Evolutionary conservation across 1,140 invertebrate species (phyloP), one percentile per base, ranked within the genome.

Genomic region (Drosophila takahashii): DNA sequence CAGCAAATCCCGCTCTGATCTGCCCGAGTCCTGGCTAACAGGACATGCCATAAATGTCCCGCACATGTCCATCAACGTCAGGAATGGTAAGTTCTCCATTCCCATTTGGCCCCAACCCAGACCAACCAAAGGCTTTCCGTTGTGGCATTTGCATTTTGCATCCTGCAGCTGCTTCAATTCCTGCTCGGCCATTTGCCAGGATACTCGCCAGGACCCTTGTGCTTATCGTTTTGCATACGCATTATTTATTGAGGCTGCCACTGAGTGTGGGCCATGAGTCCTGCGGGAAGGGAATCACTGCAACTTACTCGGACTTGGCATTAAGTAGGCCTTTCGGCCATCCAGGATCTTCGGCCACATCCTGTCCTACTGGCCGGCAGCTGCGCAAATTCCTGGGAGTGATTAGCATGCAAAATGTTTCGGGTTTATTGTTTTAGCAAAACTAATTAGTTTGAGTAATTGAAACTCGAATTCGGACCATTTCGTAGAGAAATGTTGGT

Each of bases 361-460:
- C 59, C 45, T 65, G 32, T 9, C 10, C 18, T 37, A 11, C 39
- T 2, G 15, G n/a, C 45, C 10, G 78, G 67, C 84, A 89, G 79
- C 72, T 89, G 83, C 64, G 50, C 34, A 48, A 81, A 51, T 79
- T 79, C 76, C 64, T 59, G 32, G 18, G 45, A 80, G 72, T 64
- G 59, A 77, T 89, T 87, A 84, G 84, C 79, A 87, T 84, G 67
- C 64, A 84, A 61, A 76, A 84, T 79, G 60, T 69, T 54, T 64
- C 22, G 75, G 67, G 71, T 70, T 79, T 84, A 84, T 84, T 87
- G 84, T 84, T 87, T 84, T 67, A 74, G 72, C 64, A 77, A 87
- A 87, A 84, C 84, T 87, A 87, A 87, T 87, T 87, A 87, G 79
- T 87, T 89, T 79, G 76, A 79, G 77, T 84, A 87, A 84, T 87